Conservation (phyloP, 1,140 invertebrate species). For the Dinoponera quadriceps region DNA sequence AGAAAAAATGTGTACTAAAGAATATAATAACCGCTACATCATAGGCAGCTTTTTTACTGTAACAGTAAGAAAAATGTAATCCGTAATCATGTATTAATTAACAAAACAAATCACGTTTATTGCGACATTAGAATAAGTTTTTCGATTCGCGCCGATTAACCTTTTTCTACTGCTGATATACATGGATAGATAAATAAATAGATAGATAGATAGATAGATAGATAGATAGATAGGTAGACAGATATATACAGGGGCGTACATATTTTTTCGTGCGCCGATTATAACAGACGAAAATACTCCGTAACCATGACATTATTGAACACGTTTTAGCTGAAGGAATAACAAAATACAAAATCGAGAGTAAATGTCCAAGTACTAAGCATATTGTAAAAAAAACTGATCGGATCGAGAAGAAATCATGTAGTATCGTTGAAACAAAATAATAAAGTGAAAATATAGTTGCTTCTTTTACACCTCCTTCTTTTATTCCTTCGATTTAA, state of each 20-base stretch:
- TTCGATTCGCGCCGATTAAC: neutral
- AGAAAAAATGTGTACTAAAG: conserved; percentile 15
- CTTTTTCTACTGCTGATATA: conserved; percentile 39
- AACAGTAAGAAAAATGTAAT: conserved; percentile 37
- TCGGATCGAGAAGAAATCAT: conserved; percentile 65
- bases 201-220: too few species aligned
- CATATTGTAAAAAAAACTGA: conserved; percentile 65
- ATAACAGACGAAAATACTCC: conserved; percentile 58
- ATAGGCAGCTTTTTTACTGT: conserved; percentile 32
- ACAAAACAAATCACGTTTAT: conserved; percentile 23
- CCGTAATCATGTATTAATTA: conserved; percentile 24
- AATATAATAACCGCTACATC: conserved; percentile 30
- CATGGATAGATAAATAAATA: conserved; percentile 15
- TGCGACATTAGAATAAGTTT: conserved; percentile 39
- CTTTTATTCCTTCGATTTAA: neutral
- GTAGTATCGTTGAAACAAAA: conserved; percentile 67
- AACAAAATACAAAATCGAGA: conserved; percentile 55
- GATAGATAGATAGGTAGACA: conserved; percentile 5
- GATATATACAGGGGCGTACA: conserved; percentile 8
- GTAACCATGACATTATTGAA: conserved; percentile 58
- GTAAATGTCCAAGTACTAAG: conserved; percentile 40
- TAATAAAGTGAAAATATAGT: conserved; percentile 66
- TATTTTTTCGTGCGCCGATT: conserved; percentile 22
- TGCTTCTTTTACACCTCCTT: conserved; percentile 58
- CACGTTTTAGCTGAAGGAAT: conserved; percentile 22